phyloP scores from a whole-genome alignment of 2,888 invertebrate species.

The Limenitis arthemis region DNA sequence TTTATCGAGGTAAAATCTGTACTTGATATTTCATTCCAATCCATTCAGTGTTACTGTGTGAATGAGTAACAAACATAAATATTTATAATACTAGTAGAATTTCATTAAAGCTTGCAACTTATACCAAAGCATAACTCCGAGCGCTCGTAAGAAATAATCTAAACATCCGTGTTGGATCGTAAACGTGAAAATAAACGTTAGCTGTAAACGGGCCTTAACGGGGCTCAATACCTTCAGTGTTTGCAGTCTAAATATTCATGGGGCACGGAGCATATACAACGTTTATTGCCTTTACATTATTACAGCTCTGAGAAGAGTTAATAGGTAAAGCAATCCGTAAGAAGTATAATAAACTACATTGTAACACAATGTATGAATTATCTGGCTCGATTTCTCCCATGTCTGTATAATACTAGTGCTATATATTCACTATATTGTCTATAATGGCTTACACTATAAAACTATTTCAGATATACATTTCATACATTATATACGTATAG shows the following conservation, averaged over 20 bases:
- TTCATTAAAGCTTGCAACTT: not conserved
- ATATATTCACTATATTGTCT: not conserved
- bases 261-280: conserved; percentile 17
- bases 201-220: conserved; percentile 37
- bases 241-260: conserved; percentile 29
- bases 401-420: not conserved
- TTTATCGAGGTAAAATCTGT: no score
- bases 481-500: no score
- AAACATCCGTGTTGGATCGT: conserved; percentile 52
- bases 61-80: not conserved
- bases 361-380: conserved; percentile 10
- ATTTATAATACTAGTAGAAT: no score
- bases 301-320: conserved; percentile 16
- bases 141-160: conserved; percentile 56
- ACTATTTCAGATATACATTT: no score
- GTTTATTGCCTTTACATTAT: conserved; percentile 23
- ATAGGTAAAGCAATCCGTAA: conserved; percentile 8
- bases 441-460: no score
- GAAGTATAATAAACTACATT: conserved; percentile 5
- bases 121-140: conserved; percentile 7
- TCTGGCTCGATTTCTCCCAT: not conserved
- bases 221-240: conserved; percentile 30
- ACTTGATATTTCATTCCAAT: not conserved
- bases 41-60: not conserved
- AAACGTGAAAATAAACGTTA: conserved; percentile 53